A percentile compares a stretch with the other conserved stretches of the same genome.
These are phyloP conservation scores for Artemia sp. DNA, from an alignment of 2,888 invertebrate species.

Conservation along the genomic window DNA sequence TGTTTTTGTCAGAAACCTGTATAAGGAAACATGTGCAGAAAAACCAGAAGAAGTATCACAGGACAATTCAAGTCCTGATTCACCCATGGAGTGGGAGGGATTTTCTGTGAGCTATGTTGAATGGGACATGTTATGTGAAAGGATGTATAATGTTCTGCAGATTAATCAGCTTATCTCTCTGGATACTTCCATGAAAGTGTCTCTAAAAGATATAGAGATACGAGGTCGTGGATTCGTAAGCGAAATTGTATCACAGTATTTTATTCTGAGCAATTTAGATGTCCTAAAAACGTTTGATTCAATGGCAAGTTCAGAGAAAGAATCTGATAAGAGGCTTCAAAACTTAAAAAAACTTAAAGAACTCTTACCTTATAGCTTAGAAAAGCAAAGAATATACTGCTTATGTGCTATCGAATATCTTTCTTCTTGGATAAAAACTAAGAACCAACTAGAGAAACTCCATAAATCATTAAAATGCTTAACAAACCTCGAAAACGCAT, in stretches of 20 bases:
- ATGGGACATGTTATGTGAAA: conserved; percentile 1
- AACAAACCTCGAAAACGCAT: not conserved
- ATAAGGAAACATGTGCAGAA: no score
- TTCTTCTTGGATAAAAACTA: not conserved
- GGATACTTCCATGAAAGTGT: not conserved
- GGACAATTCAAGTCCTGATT: no score
- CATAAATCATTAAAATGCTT: not conserved
- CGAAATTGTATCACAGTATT: not conserved
- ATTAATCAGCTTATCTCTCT: not conserved
- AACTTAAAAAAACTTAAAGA: not conserved
- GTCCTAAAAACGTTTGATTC: not conserved
- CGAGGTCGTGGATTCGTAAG: not conserved
- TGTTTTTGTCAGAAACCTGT: no score
- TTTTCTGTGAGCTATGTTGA: not conserved
- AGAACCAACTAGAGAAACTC: not conserved
- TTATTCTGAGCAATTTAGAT: not conserved
- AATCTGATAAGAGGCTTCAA: not conserved
- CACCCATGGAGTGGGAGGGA: not conserved
- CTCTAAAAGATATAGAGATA: not conserved
- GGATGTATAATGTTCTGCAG: not conserved
- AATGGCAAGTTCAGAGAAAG: not conserved
- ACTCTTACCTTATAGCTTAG: not conserved
- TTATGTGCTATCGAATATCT: not conserved
- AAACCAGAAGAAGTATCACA: no score
- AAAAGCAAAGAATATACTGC: not conserved